Conservation (phyloP, 30 jellyfish, hydroid and myxozoan genomes). For the Chrysaora quinquecirrha region DNA sequence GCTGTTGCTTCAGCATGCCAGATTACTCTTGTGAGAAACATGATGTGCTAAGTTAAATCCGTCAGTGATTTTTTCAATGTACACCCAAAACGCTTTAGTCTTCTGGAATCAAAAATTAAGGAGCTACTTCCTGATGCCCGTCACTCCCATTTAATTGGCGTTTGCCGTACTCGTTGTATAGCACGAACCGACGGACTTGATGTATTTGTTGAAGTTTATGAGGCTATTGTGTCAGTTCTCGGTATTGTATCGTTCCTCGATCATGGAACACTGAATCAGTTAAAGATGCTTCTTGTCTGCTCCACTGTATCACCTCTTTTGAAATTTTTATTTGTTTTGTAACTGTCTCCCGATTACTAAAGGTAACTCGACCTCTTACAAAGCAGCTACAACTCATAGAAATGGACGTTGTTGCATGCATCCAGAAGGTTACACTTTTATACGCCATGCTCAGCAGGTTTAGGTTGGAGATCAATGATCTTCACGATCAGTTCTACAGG, state of each 20-base stretch:
- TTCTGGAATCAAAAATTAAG: background rate
- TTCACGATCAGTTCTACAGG: slow-evolving; percentile 23
- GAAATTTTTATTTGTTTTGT: no score
- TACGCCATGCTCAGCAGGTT: slow-evolving; percentile 8
- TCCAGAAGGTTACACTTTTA: slow-evolving; percentile 6
- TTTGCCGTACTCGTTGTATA: slow-evolving; percentile 7
- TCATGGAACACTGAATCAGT: background rate
- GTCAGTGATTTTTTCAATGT: no score
- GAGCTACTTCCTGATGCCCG: background rate
- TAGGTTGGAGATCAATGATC: background rate
- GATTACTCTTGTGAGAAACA: no score
- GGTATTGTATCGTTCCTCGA: background rate
- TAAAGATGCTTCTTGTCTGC: slow-evolving; percentile 8
- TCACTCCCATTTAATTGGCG: background rate
- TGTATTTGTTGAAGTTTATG: background rate
- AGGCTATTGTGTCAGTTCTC: background rate
- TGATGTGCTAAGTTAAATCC: no score
- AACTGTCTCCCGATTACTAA: background rate
- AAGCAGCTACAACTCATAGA: slow-evolving; percentile 11
- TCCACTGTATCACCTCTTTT: no score
- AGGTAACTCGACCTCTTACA: background rate
- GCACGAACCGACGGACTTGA: background rate
- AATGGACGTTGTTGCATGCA: slow-evolving; percentile 23
- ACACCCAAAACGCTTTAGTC: no score
- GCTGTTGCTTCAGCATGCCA: no score